Evolutionary conservation across 2,797 vertebrate species (phyloP).

Genomic region (Tadarida brasiliensis): DNA sequence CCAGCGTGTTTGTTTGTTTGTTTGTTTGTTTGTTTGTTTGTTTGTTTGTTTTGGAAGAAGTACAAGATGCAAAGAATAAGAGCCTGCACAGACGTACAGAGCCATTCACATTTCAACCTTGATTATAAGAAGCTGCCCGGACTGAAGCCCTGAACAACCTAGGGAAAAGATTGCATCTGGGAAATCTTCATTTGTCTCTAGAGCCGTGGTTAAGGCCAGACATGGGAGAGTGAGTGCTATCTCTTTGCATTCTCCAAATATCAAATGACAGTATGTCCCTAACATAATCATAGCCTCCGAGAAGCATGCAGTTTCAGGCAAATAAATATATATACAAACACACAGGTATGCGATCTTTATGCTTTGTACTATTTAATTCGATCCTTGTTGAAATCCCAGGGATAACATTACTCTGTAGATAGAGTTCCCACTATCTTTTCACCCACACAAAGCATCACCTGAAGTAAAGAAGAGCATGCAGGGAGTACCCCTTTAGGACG

Average conservation of each 20-base stretch:
- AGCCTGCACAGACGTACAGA: not conserved
- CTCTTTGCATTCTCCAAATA: not conserved
- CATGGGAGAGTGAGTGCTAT: not conserved
- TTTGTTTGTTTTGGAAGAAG: not conserved
- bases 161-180: not conserved
- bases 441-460: not conserved
- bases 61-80: not conserved
- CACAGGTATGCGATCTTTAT: not conserved
- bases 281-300: not conserved
- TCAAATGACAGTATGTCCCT: not conserved
- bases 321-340: not conserved
- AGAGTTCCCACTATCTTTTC: conserved; percentile 35
- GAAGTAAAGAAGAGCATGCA: not conserved
- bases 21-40: no score
- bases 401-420: not conserved
- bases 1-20: not conserved
- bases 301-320: not conserved
- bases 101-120: not conserved
- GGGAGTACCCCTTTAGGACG: not conserved
- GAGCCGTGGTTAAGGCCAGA: not conserved
- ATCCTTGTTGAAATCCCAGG: not conserved
- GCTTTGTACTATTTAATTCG: not conserved
- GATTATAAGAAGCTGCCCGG: not conserved
- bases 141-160: rapidly evolving
- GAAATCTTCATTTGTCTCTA: not conserved